A percentile compares a stretch with the other conserved stretches of the same genome.
Evolutionary conservation across 1,140 invertebrate genomes (phyloP).

Genomic region (Hormaphis cornu): DNA sequence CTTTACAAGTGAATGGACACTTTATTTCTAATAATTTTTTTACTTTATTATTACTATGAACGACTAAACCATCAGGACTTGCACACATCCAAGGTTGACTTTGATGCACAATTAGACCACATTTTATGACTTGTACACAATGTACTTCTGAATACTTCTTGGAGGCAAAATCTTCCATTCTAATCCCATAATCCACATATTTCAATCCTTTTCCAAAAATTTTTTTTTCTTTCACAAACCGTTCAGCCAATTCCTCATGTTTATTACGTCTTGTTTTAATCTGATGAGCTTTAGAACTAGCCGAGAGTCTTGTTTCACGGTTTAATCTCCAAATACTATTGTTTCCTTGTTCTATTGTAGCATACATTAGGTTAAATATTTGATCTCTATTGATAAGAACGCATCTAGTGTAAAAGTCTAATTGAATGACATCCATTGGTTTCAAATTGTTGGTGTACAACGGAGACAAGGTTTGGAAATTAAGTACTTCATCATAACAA

Average conservation of each 20-base stretch:
- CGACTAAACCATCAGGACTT: conserved; percentile 19
- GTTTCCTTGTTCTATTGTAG: background rate
- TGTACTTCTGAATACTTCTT: conserved; percentile 9
- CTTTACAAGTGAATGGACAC: conserved; percentile 26
- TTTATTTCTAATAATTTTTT: conserved; percentile 20
- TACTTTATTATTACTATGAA: background rate
- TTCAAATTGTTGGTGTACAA: background rate
- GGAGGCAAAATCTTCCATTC: conserved; percentile 19
- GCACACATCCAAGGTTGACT: conserved; percentile 25
- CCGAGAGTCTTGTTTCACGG: conserved; percentile 1
- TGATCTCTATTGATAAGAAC: conserved; percentile 3
- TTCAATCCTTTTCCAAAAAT: conserved; percentile 14
- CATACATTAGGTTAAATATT: conserved; percentile 11
- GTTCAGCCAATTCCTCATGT: background rate
- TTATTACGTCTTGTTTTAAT: conserved; percentile 4
- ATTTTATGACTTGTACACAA: conserved; percentile 13
- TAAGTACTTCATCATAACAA: conserved; percentile 3
- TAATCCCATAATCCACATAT: conserved; percentile 19
- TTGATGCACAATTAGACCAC: conserved; percentile 17
- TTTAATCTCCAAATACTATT: conserved; percentile 8
- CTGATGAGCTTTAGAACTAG: conserved; percentile 26
- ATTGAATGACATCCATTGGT: background rate
- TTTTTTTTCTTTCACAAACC: conserved; percentile 10
- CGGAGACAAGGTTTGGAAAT: background rate
- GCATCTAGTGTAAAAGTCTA: conserved; percentile 2